Conservation (phyloP, 2,888 invertebrate species). For the Zaprionus obscuricornis region DNA sequence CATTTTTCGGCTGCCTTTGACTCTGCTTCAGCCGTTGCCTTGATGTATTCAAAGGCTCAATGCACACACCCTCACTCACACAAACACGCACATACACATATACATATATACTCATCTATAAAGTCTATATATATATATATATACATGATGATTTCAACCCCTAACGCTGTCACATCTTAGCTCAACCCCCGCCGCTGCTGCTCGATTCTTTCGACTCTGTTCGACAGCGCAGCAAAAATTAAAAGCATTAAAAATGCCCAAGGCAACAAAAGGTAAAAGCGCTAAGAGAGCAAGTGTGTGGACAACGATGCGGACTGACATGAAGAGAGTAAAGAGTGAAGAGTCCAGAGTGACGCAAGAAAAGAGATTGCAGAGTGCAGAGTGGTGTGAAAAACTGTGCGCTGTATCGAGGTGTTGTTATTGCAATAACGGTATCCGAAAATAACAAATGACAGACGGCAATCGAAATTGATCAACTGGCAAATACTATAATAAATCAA, state of each 20-base stretch:
- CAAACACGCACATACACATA: slow-evolving; percentile 22
- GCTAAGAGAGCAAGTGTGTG: slow-evolving; percentile 27
- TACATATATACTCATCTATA: slow-evolving; percentile 14
- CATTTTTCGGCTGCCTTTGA: slow-evolving; percentile 64
- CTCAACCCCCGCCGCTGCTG: slow-evolving; percentile 23
- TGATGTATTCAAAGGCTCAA: slow-evolving; percentile 60
- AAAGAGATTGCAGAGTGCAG: too few relatives aligned
- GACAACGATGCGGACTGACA: background rate
- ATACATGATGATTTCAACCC: slow-evolving; percentile 54
- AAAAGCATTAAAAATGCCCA: slow-evolving; percentile 76
- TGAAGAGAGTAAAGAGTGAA: slow-evolving; percentile 2
- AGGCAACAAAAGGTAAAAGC: slow-evolving; percentile 49
- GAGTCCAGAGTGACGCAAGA: slow-evolving; percentile 18
- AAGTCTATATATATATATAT: background rate
- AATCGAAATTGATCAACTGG: too few relatives aligned
- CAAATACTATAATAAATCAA: too few relatives aligned
- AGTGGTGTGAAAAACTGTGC: too few relatives aligned
- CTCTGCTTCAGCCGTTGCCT: too few relatives aligned
- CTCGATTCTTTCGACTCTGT: slow-evolving; percentile 15
- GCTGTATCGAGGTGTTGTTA: slow-evolving; percentile 66
- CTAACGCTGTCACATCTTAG: slow-evolving; percentile 47
- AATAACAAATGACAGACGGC: too few relatives aligned
- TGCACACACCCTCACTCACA: slow-evolving; percentile 39
- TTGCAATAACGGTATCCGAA: slow-evolving; percentile 63
- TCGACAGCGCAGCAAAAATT: slow-evolving; percentile 68